These are phyloP conservation scores for Donacobius atricapilla DNA, from an alignment of 2,113 vertebrate genomes.

Conservation along the genomic window DNA sequence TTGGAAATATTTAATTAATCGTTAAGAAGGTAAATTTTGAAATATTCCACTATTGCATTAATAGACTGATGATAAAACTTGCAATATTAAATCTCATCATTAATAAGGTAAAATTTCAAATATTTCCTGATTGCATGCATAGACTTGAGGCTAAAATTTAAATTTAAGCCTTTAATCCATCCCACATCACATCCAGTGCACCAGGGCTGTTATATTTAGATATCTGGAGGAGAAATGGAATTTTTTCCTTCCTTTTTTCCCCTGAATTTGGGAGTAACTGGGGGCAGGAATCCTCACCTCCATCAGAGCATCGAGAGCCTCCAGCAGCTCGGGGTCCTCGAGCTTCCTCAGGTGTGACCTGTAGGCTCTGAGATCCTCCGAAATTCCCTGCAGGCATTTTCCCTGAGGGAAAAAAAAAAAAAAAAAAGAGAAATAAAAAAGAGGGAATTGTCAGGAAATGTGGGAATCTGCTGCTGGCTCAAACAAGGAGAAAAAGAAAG, in stretches of 20 bases:
- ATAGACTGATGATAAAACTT: neutral
- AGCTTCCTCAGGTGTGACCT: constrained; percentile 46
- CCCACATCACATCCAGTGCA: neutral
- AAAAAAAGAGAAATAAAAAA: neutral
- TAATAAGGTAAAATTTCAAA: neutral
- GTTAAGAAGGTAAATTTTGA: neutral
- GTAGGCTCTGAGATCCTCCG: constrained; percentile 63
- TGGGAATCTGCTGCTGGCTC: neutral
- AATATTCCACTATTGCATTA: neutral
- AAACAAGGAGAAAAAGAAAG: neutral
- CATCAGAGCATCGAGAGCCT: constrained; percentile 53
- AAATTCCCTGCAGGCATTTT: constrained; percentile 70
- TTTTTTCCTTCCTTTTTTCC: rapidly evolving
- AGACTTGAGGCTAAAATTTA: neutral
- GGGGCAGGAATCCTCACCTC: constrained; percentile 18
- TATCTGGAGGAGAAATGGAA: neutral
- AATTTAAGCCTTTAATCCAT: too few species aligned
- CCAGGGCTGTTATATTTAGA: neutral
- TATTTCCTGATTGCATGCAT: neutral
- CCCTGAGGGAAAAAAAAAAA: neutral
- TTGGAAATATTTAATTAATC: too few species aligned
- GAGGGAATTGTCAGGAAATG: neutral
- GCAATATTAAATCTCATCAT: too few species aligned
- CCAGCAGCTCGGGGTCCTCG: constrained; percentile 17
- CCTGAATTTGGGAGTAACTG: neutral